Evolutionary conservation across 2,888 invertebrate genomes (phyloP), one percentile per base, ranked within the genome.

Genomic region (Proisotoma minuta): DNA sequence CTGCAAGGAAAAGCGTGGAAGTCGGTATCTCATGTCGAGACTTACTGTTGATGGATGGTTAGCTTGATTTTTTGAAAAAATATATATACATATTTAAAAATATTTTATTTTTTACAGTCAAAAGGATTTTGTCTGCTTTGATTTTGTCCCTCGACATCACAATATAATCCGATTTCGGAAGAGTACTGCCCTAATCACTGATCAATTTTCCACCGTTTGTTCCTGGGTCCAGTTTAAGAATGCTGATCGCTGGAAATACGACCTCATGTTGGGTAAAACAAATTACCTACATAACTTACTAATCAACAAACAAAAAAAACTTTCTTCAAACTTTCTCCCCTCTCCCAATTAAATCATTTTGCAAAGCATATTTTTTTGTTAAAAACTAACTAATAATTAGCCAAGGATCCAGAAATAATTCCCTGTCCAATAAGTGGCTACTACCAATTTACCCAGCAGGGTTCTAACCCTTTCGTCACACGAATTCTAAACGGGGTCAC

Each of bases 121-220:
- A 80, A 95, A 95, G 76, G 97, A 98, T 84, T 97, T 91, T 77
- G 87, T 96, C 5, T 98, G 98, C 76, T 96, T 96, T 75, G 95
- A 98, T 77, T 94, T 98, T 77, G 87, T 96, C 56, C 92, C 94
- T 0, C 5, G 92, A 60, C 96, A 97, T 81, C 96, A 96, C 77
- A 97, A 96, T 77, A 83, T 98, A 62, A 94, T 98, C 73, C 83
- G 97, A 72, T 98, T 89, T 78, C 84, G 92, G 39, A 87, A 86
- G 78, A 92, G 93, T 4, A 76, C 91, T 54, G 93, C 93, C 1
- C 90, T 93, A 73, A 94, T 93, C 58, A 89, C 86, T 74, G 62
- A 62, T n/a, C 48, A 57, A n/a, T 95, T 93, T 76, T 88, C 89
- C 74, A 94, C 93, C 0, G 94, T 93, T 0, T 95, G 94, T 75